Conservation (phyloP, 1,140 invertebrate genomes). For the Sinella curviseta region DNA sequence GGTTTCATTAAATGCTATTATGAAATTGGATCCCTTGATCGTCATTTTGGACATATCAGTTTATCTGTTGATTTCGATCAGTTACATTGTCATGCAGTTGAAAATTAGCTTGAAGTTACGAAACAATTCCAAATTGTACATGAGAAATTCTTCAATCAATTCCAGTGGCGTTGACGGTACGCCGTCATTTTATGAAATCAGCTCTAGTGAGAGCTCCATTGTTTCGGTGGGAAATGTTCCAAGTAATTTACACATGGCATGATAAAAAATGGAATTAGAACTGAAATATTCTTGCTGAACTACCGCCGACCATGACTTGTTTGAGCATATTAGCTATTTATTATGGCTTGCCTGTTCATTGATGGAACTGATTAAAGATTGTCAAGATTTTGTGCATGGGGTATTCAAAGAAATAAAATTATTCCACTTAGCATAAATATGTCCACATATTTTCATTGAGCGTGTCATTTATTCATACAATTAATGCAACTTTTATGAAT, state of each 20-base stretch:
- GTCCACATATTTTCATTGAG: too few species aligned
- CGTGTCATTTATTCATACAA: too few species aligned
- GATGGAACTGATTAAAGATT: too few species aligned
- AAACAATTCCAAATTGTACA: neutral
- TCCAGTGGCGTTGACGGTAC: neutral
- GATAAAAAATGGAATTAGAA: neutral
- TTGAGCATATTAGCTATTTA: too few species aligned
- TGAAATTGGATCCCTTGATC: conserved; percentile 6
- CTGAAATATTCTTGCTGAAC: neutral
- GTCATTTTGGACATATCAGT: neutral
- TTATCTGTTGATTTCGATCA: neutral
- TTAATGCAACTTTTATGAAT: too few species aligned
- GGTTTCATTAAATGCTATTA: neutral
- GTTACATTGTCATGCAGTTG: conserved; percentile 6
- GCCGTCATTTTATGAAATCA: neutral
- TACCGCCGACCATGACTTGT: too few species aligned
- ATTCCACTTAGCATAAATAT: too few species aligned
- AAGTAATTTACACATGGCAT: neutral
- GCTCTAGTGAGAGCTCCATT: conserved; percentile 7
- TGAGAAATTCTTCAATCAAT: neutral
- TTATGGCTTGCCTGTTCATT: too few species aligned
- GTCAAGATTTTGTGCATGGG: too few species aligned
- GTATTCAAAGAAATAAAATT: too few species aligned
- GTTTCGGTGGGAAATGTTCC: neutral
- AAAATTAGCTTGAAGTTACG: conserved; percentile 11